Evolutionary conservation across 64 coral and sea anemone species (phyloP).

Genomic region (Pocillopora damicornis): DNA sequence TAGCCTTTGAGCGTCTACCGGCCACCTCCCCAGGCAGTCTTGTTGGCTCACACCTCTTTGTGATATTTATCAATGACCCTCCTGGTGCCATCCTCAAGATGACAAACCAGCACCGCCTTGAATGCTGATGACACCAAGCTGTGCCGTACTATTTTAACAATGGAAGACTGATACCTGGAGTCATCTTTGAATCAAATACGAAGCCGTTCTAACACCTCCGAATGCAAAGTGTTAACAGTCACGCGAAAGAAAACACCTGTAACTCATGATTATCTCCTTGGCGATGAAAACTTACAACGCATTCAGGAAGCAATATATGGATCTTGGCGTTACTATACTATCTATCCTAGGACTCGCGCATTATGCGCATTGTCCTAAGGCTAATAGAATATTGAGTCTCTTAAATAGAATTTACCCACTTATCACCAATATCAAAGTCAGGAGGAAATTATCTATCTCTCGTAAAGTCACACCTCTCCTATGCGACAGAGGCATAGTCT

Average conservation of each 20-base stretch:
- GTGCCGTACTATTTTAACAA: not conserved
- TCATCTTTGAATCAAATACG: not conserved
- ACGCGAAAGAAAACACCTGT: constrained; percentile 23
- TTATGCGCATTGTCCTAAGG: not conserved
- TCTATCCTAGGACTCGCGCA: not conserved
- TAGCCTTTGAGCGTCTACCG: not conserved
- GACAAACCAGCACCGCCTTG: not conserved
- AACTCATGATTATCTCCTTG: constrained; percentile 2
- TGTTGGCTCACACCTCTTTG: not conserved
- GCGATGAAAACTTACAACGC: not conserved
- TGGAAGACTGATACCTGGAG: not conserved
- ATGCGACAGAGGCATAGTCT: constrained; percentile 27
- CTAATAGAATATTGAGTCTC: constrained; percentile 20
- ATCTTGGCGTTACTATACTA: not conserved
- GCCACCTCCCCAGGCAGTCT: not conserved
- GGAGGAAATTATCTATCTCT: not conserved
- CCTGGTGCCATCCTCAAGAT: not conserved
- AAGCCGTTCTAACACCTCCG: not conserved
- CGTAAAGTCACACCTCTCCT: constrained; percentile 17
- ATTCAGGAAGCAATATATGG: not conserved
- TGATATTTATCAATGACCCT: not conserved
- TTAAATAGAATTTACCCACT: constrained; percentile 14
- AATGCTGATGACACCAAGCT: constrained; percentile 14
- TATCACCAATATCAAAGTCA: constrained; percentile 21
- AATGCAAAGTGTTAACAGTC: constrained; percentile 34